These are phyloP conservation scores for Takifugu ocellatus DNA, from an alignment of 2,797 vertebrate genomes.

Conservation along the genomic window DNA sequence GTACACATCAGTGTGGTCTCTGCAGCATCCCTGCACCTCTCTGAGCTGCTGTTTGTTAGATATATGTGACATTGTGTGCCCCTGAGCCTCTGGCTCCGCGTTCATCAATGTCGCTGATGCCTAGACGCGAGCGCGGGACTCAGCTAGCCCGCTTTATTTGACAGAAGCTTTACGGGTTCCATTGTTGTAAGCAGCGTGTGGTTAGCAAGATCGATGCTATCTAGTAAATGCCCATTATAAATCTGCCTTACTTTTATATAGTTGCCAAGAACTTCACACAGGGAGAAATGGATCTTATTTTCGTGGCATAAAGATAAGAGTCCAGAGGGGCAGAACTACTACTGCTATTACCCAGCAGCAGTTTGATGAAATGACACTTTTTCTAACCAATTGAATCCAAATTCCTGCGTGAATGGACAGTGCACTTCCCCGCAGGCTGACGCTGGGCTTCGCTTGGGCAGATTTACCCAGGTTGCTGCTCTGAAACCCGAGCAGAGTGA, in stretches of 20 bases:
- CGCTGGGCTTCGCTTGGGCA: background rate
- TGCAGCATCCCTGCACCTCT: constrained; percentile 29
- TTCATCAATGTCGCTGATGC: constrained; percentile 27
- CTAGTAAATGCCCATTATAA: constrained; percentile 1
- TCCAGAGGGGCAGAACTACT: constrained; percentile 13
- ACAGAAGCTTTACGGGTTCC: constrained; percentile 19
- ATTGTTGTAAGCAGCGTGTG: constrained; percentile 18
- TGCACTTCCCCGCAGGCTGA: background rate
- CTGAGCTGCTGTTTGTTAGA: constrained; percentile 42
- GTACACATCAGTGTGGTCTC: constrained; percentile 47
- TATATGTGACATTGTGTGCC: constrained; percentile 44
- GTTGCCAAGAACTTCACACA: constrained; percentile 6
- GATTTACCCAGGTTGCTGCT: constrained; percentile 24
- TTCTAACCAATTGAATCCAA: constrained; percentile 10
- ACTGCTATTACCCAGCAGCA: constrained; percentile 10
- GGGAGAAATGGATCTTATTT: constrained; percentile 6
- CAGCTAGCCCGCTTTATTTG: constrained; percentile 6
- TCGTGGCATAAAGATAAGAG: constrained; percentile 1
- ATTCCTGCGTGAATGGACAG: constrained; percentile 4
- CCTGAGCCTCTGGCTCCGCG: constrained; percentile 26
- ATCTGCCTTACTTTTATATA: constrained; percentile 12
- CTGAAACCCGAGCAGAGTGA: constrained; percentile 50
- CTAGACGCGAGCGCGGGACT: constrained; percentile 5
- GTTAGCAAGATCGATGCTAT: constrained; percentile 20
- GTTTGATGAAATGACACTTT: constrained; percentile 6